Conservation (phyloP, 30 jellyfish, hydroid and myxozoan genomes). For the Rhopilema esculentum region DNA sequence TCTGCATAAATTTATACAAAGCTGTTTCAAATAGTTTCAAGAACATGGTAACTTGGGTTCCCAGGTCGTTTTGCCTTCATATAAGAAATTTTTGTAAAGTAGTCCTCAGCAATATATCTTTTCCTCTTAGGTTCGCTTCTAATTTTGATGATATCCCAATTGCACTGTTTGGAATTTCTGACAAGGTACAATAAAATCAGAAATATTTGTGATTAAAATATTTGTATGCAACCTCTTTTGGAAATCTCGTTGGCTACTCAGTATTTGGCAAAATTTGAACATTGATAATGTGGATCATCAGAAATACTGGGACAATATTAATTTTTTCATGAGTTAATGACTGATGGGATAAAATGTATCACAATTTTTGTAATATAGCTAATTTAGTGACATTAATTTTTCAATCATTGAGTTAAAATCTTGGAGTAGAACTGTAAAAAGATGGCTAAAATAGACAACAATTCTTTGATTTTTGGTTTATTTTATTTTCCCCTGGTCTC, state of each 20-base stretch:
- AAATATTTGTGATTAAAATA: neutral
- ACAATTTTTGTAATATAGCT: slow-evolving; percentile 30
- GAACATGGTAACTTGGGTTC: no score
- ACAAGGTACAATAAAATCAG: neutral
- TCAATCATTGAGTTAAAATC: slow-evolving; percentile 2
- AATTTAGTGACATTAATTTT: slow-evolving; percentile 6
- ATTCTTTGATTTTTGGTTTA: neutral
- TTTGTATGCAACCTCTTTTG: neutral
- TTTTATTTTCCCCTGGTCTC: neutral
- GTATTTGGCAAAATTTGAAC: neutral
- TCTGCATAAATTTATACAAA: no score
- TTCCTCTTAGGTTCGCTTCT: slow-evolving; percentile 28
- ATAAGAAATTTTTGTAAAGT: no score
- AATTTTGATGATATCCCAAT: neutral
- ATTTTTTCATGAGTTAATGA: slow-evolving; percentile 2
- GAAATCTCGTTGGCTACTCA: neutral
- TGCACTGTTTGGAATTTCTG: neutral
- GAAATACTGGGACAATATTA: slow-evolving; percentile 2
- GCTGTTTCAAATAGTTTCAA: no score
- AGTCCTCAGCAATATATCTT: no score
- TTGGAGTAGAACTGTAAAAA: slow-evolving; percentile 24
- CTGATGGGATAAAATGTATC: neutral
- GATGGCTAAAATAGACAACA: neutral
- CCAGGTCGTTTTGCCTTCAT: no score
- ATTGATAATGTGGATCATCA: neutral